A percentile compares a stretch with the other conserved stretches of the same genome.
These are phyloP conservation scores for Pectinophora gossypiella DNA, from an alignment of 1,140 invertebrate genomes.

Conservation along the genomic window DNA sequence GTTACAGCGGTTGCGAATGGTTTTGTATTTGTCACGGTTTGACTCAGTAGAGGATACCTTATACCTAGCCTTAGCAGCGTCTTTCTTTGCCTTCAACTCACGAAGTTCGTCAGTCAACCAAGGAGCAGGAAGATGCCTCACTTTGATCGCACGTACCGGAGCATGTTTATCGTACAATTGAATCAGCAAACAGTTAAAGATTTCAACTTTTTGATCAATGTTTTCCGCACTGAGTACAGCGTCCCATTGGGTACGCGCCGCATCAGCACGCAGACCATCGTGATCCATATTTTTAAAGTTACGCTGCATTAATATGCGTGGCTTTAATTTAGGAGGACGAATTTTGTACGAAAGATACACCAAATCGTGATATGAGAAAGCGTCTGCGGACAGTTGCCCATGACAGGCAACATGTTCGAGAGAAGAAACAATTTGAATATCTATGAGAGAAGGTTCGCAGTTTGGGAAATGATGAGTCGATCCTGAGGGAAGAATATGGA, in stretches of 20 bases:
- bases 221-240: not conserved
- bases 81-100: not conserved
- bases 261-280: not conserved
- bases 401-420: not conserved
- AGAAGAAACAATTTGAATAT: not conserved
- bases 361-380: not conserved
- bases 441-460: not conserved
- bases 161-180: not conserved
- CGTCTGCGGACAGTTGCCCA: not conserved
- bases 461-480: not conserved
- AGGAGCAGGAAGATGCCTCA: not conserved
- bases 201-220: not conserved
- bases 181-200: not conserved
- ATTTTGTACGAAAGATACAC: not conserved
- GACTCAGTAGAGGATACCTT: not conserved
- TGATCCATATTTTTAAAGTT: not conserved
- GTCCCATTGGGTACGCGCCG: not conserved
- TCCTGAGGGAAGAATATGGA: not conserved
- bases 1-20: not conserved
- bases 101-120: not conserved
- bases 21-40: not conserved
- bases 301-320: not conserved
- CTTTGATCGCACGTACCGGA: not conserved
- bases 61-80: not conserved
- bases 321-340: not conserved